phyloP scores from a whole-genome alignment of 2,888 invertebrate genomes.

The Proisotoma minuta region DNA sequence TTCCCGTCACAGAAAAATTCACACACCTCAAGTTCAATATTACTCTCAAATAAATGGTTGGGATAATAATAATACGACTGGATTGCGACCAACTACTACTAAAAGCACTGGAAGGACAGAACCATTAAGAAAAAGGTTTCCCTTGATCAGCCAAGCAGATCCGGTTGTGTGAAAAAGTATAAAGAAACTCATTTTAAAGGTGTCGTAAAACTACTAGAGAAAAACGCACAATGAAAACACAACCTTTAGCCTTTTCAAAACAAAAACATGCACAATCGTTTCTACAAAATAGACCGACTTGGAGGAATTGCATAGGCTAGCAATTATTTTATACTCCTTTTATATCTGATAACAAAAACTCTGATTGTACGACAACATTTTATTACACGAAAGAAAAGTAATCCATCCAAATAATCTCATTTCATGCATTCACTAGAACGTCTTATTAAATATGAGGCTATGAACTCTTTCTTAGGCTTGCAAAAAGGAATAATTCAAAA shows the following conservation, averaged over 20 bases:
- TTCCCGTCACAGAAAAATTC: constrained; percentile 38
- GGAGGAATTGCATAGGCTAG: not conserved
- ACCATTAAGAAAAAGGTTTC: constrained; percentile 19
- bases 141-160: constrained; percentile 16
- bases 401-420: not conserved
- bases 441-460: no score
- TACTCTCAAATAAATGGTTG: not conserved
- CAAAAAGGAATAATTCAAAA: no score
- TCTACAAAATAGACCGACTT: not conserved
- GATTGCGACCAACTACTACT: not conserved
- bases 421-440: constrained; percentile 4
- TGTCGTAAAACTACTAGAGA: constrained; percentile 5
- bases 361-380: constrained; percentile 4
- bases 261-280: not conserved
- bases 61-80: not conserved
- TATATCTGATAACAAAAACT: not conserved
- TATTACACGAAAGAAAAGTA: constrained; percentile 3
- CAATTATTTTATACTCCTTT: not conserved
- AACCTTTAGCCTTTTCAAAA: not conserved
- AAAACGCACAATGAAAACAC: not conserved
- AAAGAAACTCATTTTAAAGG: not conserved
- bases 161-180: constrained; percentile 2
- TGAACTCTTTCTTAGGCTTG: no score
- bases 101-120: not conserved
- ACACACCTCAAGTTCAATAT: constrained; percentile 15